These are phyloP conservation scores for Poecilobothrus nobilitatus DNA, from an alignment of 2,888 invertebrate species.

Conservation along the genomic window DNA sequence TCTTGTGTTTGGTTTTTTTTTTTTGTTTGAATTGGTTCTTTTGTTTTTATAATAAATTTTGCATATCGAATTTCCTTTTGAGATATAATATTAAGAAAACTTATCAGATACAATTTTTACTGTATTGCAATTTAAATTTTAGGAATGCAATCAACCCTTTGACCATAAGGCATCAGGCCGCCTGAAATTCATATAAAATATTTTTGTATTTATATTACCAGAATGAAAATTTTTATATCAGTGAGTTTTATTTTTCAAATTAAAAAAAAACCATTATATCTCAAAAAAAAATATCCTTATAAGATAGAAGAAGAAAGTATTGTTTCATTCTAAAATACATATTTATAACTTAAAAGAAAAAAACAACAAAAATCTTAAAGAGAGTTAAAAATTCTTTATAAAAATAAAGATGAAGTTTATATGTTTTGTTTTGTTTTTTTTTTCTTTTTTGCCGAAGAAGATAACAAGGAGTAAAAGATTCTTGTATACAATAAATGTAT, in stretches of 20 bases:
- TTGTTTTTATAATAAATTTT: neutral
- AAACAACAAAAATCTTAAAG: neutral
- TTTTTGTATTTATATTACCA: neutral
- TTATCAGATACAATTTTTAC: neutral
- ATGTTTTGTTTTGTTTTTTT: too few species aligned
- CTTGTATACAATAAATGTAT: neutral
- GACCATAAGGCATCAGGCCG: conserved; percentile 14
- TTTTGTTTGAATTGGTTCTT: neutral
- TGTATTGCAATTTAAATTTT: neutral
- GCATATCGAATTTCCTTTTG: neutral
- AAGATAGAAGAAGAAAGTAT: neutral
- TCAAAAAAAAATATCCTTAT: neutral
- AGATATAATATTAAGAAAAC: neutral
- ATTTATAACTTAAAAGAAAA: neutral
- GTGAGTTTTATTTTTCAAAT: neutral
- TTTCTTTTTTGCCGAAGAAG: neutral
- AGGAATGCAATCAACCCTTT: conserved; percentile 12
- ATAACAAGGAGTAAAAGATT: neutral
- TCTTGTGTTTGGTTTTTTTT: too few species aligned
- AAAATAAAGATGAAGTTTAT: neutral
- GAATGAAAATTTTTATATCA: neutral
- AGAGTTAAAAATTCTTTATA: neutral
- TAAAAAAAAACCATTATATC: too few species aligned
- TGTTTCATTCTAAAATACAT: neutral
- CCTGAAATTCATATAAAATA: neutral